phyloP scores from a whole-genome alignment of 1,140 invertebrate genomes.

The Medauroidea extradentata region DNA sequence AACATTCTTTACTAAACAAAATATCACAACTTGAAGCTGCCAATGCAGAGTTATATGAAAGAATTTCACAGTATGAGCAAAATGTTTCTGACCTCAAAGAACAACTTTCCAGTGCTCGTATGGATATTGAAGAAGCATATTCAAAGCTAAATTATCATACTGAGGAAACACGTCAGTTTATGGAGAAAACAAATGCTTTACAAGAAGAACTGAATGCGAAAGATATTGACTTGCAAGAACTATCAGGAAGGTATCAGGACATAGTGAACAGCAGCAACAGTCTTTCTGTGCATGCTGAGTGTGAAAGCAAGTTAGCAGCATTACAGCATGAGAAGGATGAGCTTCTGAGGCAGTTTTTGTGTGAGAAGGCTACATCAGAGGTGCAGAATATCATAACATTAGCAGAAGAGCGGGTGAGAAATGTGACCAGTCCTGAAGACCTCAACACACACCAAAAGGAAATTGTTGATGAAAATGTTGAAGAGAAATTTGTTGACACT shows the following conservation, averaged over 20 bases:
- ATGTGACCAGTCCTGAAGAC: too few species aligned
- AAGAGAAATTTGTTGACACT: too few species aligned
- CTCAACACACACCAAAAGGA: too few species aligned
- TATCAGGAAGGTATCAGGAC: constrained; percentile 8
- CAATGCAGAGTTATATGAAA: too few species aligned
- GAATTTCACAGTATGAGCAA: too few species aligned
- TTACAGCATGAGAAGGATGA: not conserved
- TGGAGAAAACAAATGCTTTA: not conserved
- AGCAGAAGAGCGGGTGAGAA: constrained; percentile 12
- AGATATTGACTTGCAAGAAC: constrained; percentile 27
- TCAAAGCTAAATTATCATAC: too few species aligned
- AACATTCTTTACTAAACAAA: not conserved
- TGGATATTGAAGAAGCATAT: too few species aligned
- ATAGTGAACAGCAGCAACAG: constrained; percentile 24
- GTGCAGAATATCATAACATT: constrained; percentile 6
- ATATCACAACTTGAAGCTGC: not conserved
- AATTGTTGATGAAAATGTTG: too few species aligned
- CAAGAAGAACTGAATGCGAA: constrained; percentile 31
- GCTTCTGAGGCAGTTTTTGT: not conserved
- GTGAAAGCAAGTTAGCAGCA: not conserved
- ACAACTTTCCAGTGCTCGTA: too few species aligned
- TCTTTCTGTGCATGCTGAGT: not conserved
- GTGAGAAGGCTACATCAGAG: constrained; percentile 9
- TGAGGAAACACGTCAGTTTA: too few species aligned
- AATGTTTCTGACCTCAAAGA: too few species aligned